Evolutionary conservation across 2,888 invertebrate species (phyloP).

Genomic region (Dasypolia templi): DNA sequence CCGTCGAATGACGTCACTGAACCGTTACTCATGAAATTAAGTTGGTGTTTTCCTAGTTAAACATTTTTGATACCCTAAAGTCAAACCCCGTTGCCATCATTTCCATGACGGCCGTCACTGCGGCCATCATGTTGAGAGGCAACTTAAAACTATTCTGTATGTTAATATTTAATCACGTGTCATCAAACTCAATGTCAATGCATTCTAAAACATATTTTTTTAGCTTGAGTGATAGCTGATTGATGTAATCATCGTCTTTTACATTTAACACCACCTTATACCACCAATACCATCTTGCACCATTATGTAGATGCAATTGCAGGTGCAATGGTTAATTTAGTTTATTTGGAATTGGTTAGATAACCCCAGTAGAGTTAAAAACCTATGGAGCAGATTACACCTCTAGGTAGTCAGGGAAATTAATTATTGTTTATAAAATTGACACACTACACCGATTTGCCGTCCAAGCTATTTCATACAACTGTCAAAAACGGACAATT

Average conservation of each 20-base stretch:
- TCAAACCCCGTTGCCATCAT: no score
- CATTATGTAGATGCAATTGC: no score
- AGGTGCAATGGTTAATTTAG: slow-evolving; percentile 62
- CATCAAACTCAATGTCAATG: slow-evolving; percentile 42
- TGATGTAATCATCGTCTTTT: slow-evolving; percentile 41
- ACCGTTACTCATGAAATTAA: no score
- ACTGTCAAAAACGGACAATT: neutral
- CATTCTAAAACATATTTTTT: slow-evolving; percentile 33
- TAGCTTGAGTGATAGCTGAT: slow-evolving; percentile 17
- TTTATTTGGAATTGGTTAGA: slow-evolving; percentile 26
- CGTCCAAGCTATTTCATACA: neutral
- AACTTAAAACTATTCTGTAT: slow-evolving; percentile 1
- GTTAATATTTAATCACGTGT: slow-evolving; percentile 32
- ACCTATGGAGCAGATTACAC: neutral
- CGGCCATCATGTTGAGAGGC: no score
- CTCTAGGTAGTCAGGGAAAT: neutral
- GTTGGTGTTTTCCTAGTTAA: no score
- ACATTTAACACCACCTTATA: no score
- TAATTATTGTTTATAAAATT: neutral
- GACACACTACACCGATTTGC: neutral
- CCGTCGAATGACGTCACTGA: no score
- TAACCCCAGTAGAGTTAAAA: slow-evolving; percentile 7
- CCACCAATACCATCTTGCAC: no score
- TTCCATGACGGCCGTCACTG: no score
- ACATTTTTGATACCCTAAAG: no score